These are phyloP conservation scores for Nipponia nippon DNA, from an alignment of 2,113 vertebrate genomes.

Conservation along the genomic window DNA sequence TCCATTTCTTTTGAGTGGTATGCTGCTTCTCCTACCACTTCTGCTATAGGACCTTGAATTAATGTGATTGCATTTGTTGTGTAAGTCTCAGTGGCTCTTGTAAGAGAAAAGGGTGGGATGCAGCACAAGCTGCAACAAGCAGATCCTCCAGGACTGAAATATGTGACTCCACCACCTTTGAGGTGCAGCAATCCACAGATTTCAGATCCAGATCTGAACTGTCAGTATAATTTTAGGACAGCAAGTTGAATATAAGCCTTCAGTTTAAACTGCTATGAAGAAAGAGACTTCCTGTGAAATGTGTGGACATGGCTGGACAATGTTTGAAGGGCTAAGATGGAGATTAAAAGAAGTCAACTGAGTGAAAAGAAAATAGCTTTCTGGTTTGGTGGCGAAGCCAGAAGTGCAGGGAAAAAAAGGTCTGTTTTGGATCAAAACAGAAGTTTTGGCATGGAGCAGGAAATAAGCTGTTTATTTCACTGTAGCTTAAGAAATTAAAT, in stretches of 20 bases:
- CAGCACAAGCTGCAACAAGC: not conserved
- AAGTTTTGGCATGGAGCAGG: not conserved
- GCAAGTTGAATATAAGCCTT: not conserved
- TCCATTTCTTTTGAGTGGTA: not conserved
- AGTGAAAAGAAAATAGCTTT: not conserved
- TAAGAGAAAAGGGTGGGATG: not conserved
- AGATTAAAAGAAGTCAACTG: not conserved
- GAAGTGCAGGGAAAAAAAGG: not conserved
- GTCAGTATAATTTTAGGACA: not conserved
- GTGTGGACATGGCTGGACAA: not conserved
- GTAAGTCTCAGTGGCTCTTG: not conserved
- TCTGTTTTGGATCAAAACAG: not conserved
- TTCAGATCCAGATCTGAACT: not conserved
- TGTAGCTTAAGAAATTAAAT: not conserved
- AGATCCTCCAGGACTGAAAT: not conserved
- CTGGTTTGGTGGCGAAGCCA: not conserved
- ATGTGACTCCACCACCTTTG: not conserved
- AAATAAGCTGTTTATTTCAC: conserved; percentile 24
- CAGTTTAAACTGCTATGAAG: not conserved
- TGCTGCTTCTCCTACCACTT: not conserved
- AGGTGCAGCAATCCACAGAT: not conserved
- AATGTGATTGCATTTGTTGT: not conserved
- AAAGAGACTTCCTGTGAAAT: not conserved
- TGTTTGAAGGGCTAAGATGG: not conserved
- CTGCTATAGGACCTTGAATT: not conserved